A percentile compares a stretch with the other conserved stretches of the same genome.
phyloP scores from a whole-genome alignment of 2,888 invertebrate species.

The Cephus pygmeus region DNA sequence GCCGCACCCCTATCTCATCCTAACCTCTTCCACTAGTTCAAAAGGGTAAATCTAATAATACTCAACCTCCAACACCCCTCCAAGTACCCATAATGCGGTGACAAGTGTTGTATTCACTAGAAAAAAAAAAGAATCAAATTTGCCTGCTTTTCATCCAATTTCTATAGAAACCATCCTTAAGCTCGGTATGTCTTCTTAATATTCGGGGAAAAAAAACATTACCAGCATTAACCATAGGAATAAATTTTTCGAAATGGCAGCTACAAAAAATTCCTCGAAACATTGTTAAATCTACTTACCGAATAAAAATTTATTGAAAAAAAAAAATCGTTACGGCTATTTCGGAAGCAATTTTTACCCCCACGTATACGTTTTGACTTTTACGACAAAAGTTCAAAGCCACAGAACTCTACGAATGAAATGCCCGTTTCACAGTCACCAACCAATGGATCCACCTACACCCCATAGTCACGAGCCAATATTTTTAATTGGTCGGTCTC shows the following conservation, averaged over 20 bases:
- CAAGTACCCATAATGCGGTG: conserved; percentile 28
- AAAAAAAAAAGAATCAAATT: conserved; percentile 21
- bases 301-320: too few relatives aligned
- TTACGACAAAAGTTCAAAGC: not conserved
- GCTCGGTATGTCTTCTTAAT: not conserved
- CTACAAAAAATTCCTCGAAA: not conserved
- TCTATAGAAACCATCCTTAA: not conserved
- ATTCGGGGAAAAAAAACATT: not conserved
- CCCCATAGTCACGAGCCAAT: not conserved
- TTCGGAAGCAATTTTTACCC: not conserved
- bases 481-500: conserved; percentile 1
- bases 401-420: not conserved
- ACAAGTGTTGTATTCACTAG: conserved; percentile 32
- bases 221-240: not conserved
- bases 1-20: not conserved
- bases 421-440: not conserved
- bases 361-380: not conserved
- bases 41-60: conserved; percentile 47
- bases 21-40: conserved; percentile 29
- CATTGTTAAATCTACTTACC: not conserved
- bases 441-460: not conserved
- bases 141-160: not conserved
- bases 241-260: not conserved
- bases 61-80: conserved; percentile 23
- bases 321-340: not conserved